Evolutionary conservation across 2,113 vertebrate genomes (phyloP), one percentile per base, ranked within the genome.

Genomic region (Benitochromis conjunctus): DNA sequence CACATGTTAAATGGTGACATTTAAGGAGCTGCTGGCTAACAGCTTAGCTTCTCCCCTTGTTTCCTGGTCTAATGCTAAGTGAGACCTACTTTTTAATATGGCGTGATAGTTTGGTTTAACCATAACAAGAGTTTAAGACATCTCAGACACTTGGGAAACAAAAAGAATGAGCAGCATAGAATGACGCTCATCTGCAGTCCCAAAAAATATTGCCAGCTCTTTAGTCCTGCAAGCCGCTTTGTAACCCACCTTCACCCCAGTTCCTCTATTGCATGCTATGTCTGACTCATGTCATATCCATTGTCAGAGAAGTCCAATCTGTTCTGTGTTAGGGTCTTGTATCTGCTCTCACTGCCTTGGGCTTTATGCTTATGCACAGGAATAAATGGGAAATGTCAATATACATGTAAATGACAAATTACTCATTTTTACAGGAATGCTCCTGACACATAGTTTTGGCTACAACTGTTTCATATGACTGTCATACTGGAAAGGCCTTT

Each of bases 251-350:
- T 66, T 24, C 64, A 66, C n/a, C 36, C 64, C 5, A 43, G 38
- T 26, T 71, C 38, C 0, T 69, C 36, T 12, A 41, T 0, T 69
- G 36, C 64, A 24, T 71, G 38, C 21, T 10, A 13, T 46, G 66
- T 71, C 14, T 26, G 21, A 71, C 41, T 43, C 64, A n/a, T 53
- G 51, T 19, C 51, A 71, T n/a, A n/a, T n/a, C n/a, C n/a, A n/a
- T n/a, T n/a, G n/a, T n/a, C n/a, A n/a, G 21, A 46, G 21, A 48
- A 26, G 21, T 0, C 21, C 3, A 0, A 43, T 46, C 3, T 4
- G 14, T 19, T 71, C 66, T 26, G 66, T 29, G 41, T 24, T 46
- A 41, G 21, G 21, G 14, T 71, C 66, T 71, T 71, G 64, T 24
- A 46, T 21, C 5, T 43, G 38, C 66, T 71, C 66, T 71, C 66